Evolutionary conservation across 2,888 invertebrate genomes (phyloP), one percentile per base, ranked within the genome.

Genomic region (Archips crataeganus): DNA sequence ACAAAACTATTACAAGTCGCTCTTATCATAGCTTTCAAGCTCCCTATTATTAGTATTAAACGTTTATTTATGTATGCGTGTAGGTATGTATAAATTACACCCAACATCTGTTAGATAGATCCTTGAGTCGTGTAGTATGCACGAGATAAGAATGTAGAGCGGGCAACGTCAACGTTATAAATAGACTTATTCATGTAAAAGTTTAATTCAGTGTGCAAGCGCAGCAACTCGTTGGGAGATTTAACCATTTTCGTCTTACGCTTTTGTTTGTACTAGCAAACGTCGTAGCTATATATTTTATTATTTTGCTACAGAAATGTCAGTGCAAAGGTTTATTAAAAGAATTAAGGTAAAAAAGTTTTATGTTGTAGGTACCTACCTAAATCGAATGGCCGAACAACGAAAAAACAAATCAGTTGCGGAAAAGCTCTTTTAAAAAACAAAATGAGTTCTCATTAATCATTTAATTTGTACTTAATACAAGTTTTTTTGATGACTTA

Each of bases 101-200:
- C 49, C 64, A 76, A 84, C 87, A 90, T 90, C 87, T 91, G 81
- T 83, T 81, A 86, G 88, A 88, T 81, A 86, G 88, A 88, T 88
- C 84, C 85, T 84, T 83, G 82, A 82, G 82, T 82, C 82, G 81
- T 76, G 84, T 83, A 80, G 83, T 87, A 84, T 84, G 79, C 79
- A 77, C 75, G 85, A 90, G 93, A 93, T 94, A 94, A 93, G 91
- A 91, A 93, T 94, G 89, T 92, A 81, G 91, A 88, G 84, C 91
- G 87, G 77, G 76, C 85, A 83, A 84, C 92, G 91, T 93, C 93
- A 92, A 89, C 90, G 84, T 89, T 93, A 94, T 91, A 92, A 93
- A 93, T 94, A 93, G 93, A 90, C 85, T 90, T 88, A 92, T 91
- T 90, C 90, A 89, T 87, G 81, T 85, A 85, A 87, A 88, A 86